phyloP scores from a whole-genome alignment of 2,113 vertebrate species.

The Ameiurus melas region DNA sequence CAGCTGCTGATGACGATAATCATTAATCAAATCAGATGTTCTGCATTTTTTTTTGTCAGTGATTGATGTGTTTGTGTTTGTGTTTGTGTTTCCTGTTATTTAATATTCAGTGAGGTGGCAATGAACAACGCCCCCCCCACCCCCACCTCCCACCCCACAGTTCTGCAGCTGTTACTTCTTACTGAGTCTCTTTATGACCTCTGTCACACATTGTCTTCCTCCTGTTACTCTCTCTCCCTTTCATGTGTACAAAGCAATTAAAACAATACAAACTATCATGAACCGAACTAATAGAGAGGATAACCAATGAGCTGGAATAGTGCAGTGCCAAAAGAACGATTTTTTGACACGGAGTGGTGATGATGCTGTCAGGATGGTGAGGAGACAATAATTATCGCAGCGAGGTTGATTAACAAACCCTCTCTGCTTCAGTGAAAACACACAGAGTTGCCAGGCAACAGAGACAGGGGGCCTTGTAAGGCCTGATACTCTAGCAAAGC shows the following conservation, averaged over 20 bases:
- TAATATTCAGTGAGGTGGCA: background rate
- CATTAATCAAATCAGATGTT: background rate
- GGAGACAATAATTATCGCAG: constrained; percentile 24
- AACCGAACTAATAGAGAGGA: background rate
- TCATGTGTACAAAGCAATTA: background rate
- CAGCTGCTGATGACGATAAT: background rate
- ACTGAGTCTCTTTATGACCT: constrained; percentile 2
- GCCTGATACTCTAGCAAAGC: constrained; percentile 37
- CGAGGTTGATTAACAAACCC: constrained; percentile 14
- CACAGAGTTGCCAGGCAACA: constrained; percentile 40
- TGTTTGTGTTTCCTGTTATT: constrained; percentile 32
- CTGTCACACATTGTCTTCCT: constrained; percentile 29
- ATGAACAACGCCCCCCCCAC: constrained; percentile 3
- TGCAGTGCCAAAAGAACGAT: background rate
- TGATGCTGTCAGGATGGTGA: constrained; percentile 13
- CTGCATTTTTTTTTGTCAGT: background rate
- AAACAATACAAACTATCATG: background rate
- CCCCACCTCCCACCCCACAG: too few relatives aligned
- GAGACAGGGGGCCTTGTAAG: constrained; percentile 51
- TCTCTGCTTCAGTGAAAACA: constrained; percentile 41
- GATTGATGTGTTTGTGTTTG: background rate
- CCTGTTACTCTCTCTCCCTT: background rate
- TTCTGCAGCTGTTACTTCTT: constrained; percentile 28
- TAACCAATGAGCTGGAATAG: background rate
- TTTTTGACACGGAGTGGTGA: background rate